Evolutionary conservation across 1,140 invertebrate species (phyloP).

Genomic region (Papilio helenus): DNA sequence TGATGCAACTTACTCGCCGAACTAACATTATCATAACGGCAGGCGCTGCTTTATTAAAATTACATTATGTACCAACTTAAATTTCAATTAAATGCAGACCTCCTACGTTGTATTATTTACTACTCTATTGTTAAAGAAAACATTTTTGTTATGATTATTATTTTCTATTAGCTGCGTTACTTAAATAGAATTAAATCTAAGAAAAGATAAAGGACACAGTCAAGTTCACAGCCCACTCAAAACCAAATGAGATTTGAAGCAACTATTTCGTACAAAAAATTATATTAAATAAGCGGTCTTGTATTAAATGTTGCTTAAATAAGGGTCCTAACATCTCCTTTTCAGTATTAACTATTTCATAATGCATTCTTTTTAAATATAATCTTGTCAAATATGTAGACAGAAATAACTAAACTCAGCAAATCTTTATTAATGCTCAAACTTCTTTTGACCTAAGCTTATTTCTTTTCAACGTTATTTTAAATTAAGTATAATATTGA

Average conservation of each 20-base stretch:
- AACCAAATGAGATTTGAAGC: neutral
- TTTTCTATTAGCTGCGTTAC: neutral
- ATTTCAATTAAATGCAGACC: slow-evolving; percentile 15
- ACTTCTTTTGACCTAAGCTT: neutral
- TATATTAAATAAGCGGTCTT: neutral
- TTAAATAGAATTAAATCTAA: neutral
- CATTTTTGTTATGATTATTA: neutral
- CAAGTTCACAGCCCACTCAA: neutral
- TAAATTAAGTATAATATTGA: neutral
- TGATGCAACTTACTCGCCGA: neutral
- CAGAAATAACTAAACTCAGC: neutral
- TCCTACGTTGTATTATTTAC: neutral
- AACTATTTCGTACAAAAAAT: neutral
- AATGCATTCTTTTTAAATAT: neutral
- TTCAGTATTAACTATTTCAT: neutral
- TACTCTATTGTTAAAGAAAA: neutral
- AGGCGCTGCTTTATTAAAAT: slow-evolving; percentile 21
- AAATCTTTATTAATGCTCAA: neutral
- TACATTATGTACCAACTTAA: slow-evolving; percentile 9
- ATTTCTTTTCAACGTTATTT: neutral
- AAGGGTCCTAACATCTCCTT: neutral
- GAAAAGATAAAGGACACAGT: neutral
- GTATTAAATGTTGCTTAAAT: neutral
- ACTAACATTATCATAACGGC: slow-evolving; percentile 14
- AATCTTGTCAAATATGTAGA: neutral